Evolutionary conservation across 37 sponge, comb jelly and placozoan genomes (phyloP), one percentile per base, ranked within the genome.

Genomic region (Halisarca cf. caerulea): DNA sequence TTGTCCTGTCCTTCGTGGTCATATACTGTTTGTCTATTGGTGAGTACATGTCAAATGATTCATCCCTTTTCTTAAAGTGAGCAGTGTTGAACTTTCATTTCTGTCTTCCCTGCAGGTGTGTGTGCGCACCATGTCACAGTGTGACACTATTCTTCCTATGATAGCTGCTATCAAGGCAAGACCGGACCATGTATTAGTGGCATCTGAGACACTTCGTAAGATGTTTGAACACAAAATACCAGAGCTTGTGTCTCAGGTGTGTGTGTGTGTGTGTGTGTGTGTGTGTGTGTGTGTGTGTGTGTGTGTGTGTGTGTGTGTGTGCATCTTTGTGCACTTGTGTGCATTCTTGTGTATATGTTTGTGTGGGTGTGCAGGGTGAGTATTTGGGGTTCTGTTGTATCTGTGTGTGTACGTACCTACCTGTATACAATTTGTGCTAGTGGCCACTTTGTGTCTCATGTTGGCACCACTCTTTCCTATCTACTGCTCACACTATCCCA

Each of bases 151-250:
- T 18, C 69, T 68, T 7, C 92, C 98, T 18, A 74, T 97, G 54
- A 88, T 97, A 3, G 88, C 73, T 58, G 98, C 95, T 38, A 97
- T 97, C 93, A 97, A 92, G 92, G 84, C 61, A 43, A 85, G 98
- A 38, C 83, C 77, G 17, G 98, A 97, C 71, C 44, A 44, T 38
- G 61, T 97, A 30, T 85, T 86, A 45, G 59, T 80, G 14, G 91
- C 91, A 21, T 87, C 85, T 0, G 96, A 97, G 79, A 86, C 91
- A 32, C 72, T 95, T 36, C 85, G 79, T 79, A 90, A 88, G 51
- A 77, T 97, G 86, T 91, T 85, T 53, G 94, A 95, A 47, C 72
- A 81, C 40, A 78, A 83, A 30, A 86, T 88, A 18, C 86, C 94
- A 21, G 93, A 92, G 47, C 86, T 97, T 59, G 92, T 94, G 14